Conservation (phyloP, 2,888 invertebrate genomes). For the Dynastes hyllus region DNA sequence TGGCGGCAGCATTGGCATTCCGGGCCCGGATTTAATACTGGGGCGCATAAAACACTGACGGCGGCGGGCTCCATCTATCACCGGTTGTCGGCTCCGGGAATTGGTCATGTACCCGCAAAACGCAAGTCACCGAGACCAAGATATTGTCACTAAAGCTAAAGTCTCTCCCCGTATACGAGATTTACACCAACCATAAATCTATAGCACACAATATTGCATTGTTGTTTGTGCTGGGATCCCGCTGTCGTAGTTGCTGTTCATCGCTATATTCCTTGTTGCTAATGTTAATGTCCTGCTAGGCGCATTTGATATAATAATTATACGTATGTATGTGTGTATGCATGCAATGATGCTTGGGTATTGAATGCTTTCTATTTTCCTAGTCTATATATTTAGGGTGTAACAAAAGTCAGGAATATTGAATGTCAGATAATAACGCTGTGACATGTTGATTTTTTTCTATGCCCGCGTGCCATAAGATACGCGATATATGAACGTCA, state of each 20-base stretch:
- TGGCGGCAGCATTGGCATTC: conserved; percentile 69
- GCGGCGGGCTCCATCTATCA: conserved; percentile 61
- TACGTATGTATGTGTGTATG: not conserved
- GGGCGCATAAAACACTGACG: conserved; percentile 65
- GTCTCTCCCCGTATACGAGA: conserved; percentile 48
- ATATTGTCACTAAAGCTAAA: conserved; percentile 56
- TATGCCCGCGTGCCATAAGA: no score
- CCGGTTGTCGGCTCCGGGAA: conserved; percentile 64
- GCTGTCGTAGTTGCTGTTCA: conserved; percentile 17
- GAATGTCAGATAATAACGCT: no score
- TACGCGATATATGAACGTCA: no score
- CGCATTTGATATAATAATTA: conserved; percentile 18
- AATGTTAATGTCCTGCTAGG: conserved; percentile 15
- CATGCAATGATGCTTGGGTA: not conserved
- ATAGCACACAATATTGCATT: conserved; percentile 45
- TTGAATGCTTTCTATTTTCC: not conserved
- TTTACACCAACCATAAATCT: conserved; percentile 52
- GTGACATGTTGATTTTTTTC: no score
- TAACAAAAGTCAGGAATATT: no score
- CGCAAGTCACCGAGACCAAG: conserved; percentile 61
- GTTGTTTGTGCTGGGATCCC: conserved; percentile 41
- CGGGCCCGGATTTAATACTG: conserved; percentile 68
- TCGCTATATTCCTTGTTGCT: conserved; percentile 5
- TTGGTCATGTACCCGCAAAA: conserved; percentile 62
- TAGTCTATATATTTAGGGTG: not conserved